phyloP scores from a whole-genome alignment of 2,113 vertebrate genomes.

The Vulpes lagopus region DNA sequence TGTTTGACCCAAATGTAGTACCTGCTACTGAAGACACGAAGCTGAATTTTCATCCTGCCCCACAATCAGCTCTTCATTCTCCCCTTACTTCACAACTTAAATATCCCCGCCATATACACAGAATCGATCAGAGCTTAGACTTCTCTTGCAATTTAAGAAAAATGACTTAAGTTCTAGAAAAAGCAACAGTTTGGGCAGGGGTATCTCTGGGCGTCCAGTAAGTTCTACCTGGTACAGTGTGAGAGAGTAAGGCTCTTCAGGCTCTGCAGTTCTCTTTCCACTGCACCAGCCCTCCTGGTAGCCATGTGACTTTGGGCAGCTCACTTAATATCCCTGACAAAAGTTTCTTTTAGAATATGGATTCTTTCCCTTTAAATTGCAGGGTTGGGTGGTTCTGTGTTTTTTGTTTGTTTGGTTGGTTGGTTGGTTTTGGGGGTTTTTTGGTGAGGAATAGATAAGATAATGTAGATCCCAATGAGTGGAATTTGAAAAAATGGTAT shows the following conservation, averaged over 20 bases:
- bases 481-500: not conserved
- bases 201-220: not conserved
- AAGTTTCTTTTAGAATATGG: constrained; percentile 8
- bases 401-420: not conserved
- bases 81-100: not conserved
- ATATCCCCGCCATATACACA: not conserved
- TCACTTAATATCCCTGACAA: not conserved
- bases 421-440: too few relatives aligned
- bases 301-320: not conserved
- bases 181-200: not conserved
- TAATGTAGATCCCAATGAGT: not conserved
- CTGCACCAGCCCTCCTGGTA: not conserved
- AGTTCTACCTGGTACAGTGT: not conserved
- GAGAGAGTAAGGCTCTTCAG: not conserved
- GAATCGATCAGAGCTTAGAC: not conserved
- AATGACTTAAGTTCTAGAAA: not conserved
- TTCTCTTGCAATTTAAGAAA: not conserved
- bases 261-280: not conserved
- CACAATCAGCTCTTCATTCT: not conserved
- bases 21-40: not conserved
- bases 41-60: not conserved
- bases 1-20: not conserved
- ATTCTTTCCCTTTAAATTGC: not conserved
- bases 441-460: not conserved
- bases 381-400: not conserved